Evolutionary conservation across 2,888 invertebrate species (phyloP).

Genomic region (Callyntrura sp.): DNA sequence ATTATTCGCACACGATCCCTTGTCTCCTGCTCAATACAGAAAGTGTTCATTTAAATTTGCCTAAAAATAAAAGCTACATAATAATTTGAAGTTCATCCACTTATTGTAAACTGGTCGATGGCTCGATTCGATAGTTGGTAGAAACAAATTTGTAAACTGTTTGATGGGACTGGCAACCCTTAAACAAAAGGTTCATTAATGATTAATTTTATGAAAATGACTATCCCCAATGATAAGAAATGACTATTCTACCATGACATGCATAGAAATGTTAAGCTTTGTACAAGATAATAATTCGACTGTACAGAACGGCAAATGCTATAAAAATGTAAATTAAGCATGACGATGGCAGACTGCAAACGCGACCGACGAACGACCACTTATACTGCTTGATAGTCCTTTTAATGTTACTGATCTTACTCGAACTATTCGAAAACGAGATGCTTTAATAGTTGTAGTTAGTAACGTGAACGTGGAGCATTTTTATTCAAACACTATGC

Average conservation of each 20-base stretch:
- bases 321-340: slow-evolving; percentile 66
- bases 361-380: neutral
- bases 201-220: slow-evolving; percentile 28
- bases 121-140: no score
- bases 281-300: neutral
- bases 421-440: neutral
- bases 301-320: slow-evolving; percentile 6
- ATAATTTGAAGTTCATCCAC: no score
- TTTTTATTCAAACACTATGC: slow-evolving; percentile 39
- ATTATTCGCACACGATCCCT: no score
- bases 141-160: no score
- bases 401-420: neutral
- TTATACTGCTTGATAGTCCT: slow-evolving; percentile 12
- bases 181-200: slow-evolving; percentile 13
- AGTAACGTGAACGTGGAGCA: slow-evolving; percentile 32
- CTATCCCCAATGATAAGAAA: slow-evolving; percentile 20
- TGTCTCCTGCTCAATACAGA: no score
- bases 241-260: neutral
- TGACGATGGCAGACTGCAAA: slow-evolving; percentile 18
- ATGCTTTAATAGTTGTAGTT: neutral
- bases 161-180: neutral
- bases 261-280: neutral
- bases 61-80: no score
- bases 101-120: no score
- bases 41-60: no score